Conservation (phyloP, 2,797 vertebrate species). For the Takifugu rubripes region DNA sequence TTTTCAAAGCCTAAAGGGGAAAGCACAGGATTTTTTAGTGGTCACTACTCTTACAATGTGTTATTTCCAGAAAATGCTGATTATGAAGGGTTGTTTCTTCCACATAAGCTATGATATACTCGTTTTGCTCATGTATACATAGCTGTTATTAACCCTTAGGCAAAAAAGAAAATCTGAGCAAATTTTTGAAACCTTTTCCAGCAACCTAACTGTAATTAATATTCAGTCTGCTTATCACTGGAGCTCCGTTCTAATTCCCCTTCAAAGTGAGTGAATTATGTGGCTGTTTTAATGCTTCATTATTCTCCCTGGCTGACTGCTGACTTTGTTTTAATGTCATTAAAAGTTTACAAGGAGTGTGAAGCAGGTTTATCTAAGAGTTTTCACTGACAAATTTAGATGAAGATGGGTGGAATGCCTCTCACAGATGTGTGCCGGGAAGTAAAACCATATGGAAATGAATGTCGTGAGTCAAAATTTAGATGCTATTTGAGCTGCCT, state of each 20-base stretch:
- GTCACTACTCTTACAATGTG: too few relatives aligned
- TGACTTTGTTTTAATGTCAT: neutral
- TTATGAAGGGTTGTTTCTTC: neutral
- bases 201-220: neutral
- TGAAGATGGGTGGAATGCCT: too few relatives aligned
- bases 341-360: neutral
- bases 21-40: too few relatives aligned
- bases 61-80: neutral
- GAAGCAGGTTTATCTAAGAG: neutral
- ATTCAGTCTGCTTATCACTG: neutral
- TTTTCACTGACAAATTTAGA: neutral
- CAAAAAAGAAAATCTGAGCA: neutral
- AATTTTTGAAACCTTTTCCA: neutral
- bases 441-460: too few relatives aligned
- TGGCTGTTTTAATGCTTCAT: constrained; percentile 4
- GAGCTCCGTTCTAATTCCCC: constrained; percentile 1
- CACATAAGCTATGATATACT: neutral
- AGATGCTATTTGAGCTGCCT: too few relatives aligned
- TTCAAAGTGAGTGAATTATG: neutral
- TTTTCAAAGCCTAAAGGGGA: constrained; percentile 3
- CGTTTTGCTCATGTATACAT: neutral
- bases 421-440: too few relatives aligned
- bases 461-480: too few relatives aligned
- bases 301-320: neutral
- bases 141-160: neutral